Conservation (phyloP, 2,113 vertebrate species). For the Laticauda laticaudata region DNA sequence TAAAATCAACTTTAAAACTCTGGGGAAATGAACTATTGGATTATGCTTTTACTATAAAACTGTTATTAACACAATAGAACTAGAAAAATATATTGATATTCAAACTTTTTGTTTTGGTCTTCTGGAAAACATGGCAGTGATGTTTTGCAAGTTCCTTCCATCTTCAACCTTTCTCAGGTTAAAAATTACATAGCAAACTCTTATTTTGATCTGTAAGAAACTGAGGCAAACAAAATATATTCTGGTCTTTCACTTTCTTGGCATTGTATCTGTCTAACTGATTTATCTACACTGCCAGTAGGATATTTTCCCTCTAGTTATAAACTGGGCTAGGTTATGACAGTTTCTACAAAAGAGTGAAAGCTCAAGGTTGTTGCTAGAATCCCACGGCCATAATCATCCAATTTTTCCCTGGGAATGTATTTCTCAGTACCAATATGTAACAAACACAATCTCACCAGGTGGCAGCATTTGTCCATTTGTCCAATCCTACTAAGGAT, state of each 20-base stretch:
- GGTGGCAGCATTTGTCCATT: not conserved
- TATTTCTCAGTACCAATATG: not conserved
- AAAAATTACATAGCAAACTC: conserved; percentile 1
- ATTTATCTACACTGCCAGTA: conserved; percentile 25
- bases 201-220: conserved; percentile 19
- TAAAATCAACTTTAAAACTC: not conserved
- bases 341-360: not conserved
- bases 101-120: not conserved
- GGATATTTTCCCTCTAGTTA: conserved; percentile 5
- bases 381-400: not conserved
- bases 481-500: not conserved
- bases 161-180: not conserved
- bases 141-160: not conserved
- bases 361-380: not conserved
- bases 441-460: not conserved
- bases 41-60: not conserved
- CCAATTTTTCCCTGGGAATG: not conserved
- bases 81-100: not conserved
- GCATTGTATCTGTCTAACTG: conserved; percentile 23
- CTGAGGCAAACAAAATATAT: not conserved
- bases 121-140: conserved; percentile 2
- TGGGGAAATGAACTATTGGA: not conserved
- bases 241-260: conserved; percentile 17
- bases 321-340: not conserved
- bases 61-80: conserved; percentile 1